These are phyloP conservation scores for Nesometra sesokonis DNA, from an alignment of 35 echinoderm and acorn worm species.

Conservation along the genomic window DNA sequence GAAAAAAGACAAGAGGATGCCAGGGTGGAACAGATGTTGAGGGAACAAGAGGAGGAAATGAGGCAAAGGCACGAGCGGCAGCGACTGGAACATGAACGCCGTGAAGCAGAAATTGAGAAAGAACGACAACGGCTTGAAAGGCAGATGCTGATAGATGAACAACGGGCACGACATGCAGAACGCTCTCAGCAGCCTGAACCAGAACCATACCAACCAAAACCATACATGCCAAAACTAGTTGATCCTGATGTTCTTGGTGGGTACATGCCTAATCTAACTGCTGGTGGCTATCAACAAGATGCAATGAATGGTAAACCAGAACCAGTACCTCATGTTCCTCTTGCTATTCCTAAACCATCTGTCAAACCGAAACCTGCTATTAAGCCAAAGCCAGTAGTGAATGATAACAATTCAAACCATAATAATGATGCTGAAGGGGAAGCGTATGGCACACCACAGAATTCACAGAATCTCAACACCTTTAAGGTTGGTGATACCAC, in stretches of 20 bases:
- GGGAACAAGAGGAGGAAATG: constrained; percentile 71
- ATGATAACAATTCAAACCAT: not conserved
- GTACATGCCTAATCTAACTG: constrained; percentile 47
- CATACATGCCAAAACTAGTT: constrained; percentile 2
- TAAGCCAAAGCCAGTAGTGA: constrained; percentile 40
- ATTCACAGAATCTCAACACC: constrained; percentile 39
- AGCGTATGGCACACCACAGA: constrained; percentile 46
- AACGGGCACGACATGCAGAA: not conserved
- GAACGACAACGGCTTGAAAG: constrained; percentile 70
- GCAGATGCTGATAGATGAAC: constrained; percentile 26
- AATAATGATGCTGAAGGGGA: not conserved
- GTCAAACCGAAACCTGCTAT: constrained; percentile 29
- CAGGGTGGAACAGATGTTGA: constrained; percentile 2
- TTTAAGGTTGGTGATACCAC: constrained; percentile 60
- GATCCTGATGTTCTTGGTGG: constrained; percentile 43
- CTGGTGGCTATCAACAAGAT: not conserved
- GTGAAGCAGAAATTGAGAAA: constrained; percentile 76
- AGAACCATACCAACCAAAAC: constrained; percentile 6
- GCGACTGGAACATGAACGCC: constrained; percentile 53
- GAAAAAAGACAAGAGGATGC: not conserved
- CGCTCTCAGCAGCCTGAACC: not conserved
- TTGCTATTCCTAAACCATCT: constrained; percentile 31
- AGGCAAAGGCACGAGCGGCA: constrained; percentile 63
- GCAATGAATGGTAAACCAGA: constrained; percentile 3
- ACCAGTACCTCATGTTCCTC: constrained; percentile 22